Evolutionary conservation across 2,888 invertebrate genomes (phyloP).

Genomic region (Stenolophus ochropezus): DNA sequence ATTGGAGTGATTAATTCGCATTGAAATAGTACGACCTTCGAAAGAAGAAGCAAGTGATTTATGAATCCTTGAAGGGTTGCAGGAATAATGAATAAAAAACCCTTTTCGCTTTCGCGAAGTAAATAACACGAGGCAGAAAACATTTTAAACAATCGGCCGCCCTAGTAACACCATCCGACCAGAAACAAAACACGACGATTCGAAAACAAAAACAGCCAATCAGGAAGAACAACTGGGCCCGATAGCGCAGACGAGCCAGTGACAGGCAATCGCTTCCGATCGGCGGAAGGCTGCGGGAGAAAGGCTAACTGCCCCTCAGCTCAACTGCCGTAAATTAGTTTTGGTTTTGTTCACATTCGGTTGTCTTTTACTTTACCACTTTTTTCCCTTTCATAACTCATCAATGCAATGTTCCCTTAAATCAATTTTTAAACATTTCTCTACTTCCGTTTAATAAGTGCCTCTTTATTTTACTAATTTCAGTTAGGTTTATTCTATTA

Average conservation of each 20-base stretch:
- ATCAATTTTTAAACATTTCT: too few species aligned
- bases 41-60: constrained; percentile 3
- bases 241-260: constrained; percentile 41
- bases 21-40: constrained; percentile 7
- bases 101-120: constrained; percentile 28
- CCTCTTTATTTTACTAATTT: too few species aligned
- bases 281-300: constrained; percentile 12
- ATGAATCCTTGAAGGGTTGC: constrained; percentile 33
- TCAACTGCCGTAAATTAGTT: constrained; percentile 39
- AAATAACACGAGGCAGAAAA: constrained; percentile 31
- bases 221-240: constrained; percentile 44
- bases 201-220: constrained; percentile 50
- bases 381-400: too few species aligned
- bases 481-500: too few species aligned
- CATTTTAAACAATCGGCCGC: constrained; percentile 42
- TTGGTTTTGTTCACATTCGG: constrained; percentile 42
- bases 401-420: too few species aligned
- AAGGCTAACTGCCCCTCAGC: constrained; percentile 12
- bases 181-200: constrained; percentile 45
- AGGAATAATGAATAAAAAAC: constrained; percentile 39
- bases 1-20: constrained; percentile 6
- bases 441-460: too few species aligned
- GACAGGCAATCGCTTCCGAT: constrained; percentile 47
- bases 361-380: constrained; percentile 17
- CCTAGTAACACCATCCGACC: constrained; percentile 27